Percentiles rank a stretch among this genome's conserved stretches.
phyloP scores from a whole-genome alignment of 2,888 invertebrate genomes.

The Conchocele bisecta region DNA sequence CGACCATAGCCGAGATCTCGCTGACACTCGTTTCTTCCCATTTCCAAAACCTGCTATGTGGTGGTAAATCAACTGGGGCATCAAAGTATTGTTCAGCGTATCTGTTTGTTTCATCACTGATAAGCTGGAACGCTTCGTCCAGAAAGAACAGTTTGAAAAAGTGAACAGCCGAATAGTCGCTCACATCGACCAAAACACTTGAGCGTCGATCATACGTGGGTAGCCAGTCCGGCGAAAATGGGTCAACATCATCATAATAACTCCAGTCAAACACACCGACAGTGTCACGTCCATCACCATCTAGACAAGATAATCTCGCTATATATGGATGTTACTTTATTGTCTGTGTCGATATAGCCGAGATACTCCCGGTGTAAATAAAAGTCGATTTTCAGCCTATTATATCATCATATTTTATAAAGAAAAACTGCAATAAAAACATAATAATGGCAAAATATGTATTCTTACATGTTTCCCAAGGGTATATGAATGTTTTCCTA shows the following conservation, averaged over 20 bases:
- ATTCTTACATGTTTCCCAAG: too few species aligned
- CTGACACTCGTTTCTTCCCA: slow-evolving; percentile 10
- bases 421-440: too few species aligned
- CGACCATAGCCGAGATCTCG: slow-evolving; percentile 27
- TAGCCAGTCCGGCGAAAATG: slow-evolving; percentile 18
- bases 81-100: slow-evolving; percentile 33
- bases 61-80: slow-evolving; percentile 2
- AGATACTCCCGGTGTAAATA: too few species aligned
- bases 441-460: too few species aligned
- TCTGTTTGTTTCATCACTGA: slow-evolving; percentile 33
- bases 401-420: too few species aligned
- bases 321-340: too few species aligned
- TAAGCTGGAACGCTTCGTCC: slow-evolving; percentile 26
- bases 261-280: slow-evolving; percentile 6
- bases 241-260: slow-evolving; percentile 10
- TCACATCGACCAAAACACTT: slow-evolving; percentile 21
- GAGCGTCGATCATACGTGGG: neutral
- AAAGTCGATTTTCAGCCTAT: too few species aligned
- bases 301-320: too few species aligned
- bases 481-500: too few species aligned
- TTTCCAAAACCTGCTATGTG: slow-evolving; percentile 2
- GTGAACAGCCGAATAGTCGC: slow-evolving; percentile 25
- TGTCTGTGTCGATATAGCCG: too few species aligned
- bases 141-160: slow-evolving; percentile 33
- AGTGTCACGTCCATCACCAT: too few species aligned